Conservation (phyloP, 1,140 invertebrate genomes). For the Pentalonia nigronervosa region DNA sequence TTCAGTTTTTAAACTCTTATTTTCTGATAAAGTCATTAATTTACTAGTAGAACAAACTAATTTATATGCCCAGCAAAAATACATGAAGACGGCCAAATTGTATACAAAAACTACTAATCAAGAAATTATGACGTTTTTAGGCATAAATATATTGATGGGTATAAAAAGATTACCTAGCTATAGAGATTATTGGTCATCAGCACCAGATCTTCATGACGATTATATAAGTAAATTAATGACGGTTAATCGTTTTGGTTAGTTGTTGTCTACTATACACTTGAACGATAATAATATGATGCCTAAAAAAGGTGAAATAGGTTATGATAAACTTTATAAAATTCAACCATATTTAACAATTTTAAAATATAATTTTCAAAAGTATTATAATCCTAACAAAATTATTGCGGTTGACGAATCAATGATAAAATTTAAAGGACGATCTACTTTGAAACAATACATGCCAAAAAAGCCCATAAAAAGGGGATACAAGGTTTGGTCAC, state of each 20-base stretch:
- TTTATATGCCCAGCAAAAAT: not conserved
- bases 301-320: not conserved
- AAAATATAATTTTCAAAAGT: constrained; percentile 26
- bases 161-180: not conserved
- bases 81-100: not conserved
- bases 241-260: not conserved
- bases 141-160: not conserved
- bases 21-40: no score
- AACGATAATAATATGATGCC: no score
- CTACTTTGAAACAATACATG: constrained; percentile 62
- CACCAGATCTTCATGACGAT: not conserved
- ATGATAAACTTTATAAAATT: constrained; percentile 24
- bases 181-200: no score
- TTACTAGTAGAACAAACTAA: no score
- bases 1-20: no score
- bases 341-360: not conserved
- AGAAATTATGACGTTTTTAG: constrained; percentile 5
- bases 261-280: not conserved
- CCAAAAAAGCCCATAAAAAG: constrained; percentile 63
- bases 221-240: not conserved
- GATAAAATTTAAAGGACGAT: no score
- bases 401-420: no score
- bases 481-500: constrained; percentile 63
- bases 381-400: constrained; percentile 54
- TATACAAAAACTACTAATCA: not conserved